A percentile compares a stretch with the other conserved stretches of the same genome.
These are phyloP conservation scores for Calameuta idolon DNA, from an alignment of 2,888 invertebrate genomes.

Conservation along the genomic window DNA sequence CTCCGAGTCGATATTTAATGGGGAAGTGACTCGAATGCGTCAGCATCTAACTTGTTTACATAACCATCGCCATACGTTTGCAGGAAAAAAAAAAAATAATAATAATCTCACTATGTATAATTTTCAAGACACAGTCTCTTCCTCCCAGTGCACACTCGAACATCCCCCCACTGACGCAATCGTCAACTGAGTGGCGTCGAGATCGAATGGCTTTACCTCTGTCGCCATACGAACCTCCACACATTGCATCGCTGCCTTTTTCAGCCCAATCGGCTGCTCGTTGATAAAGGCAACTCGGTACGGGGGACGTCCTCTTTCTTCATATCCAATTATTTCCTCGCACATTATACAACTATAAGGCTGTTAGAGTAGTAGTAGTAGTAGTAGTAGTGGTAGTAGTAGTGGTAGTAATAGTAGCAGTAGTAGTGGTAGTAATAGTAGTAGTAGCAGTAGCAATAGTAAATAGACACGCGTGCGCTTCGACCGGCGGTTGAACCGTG, in stretches of 20 bases:
- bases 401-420: background rate
- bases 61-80: background rate
- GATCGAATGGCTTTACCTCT: conserved; percentile 2
- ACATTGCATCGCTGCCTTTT: background rate
- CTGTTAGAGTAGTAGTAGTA: conserved; percentile 39
- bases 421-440: background rate
- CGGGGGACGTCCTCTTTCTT: conserved; percentile 52
- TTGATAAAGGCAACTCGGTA: conserved; percentile 63
- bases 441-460: conserved; percentile 1
- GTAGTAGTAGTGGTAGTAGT: background rate
- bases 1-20: background rate
- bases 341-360: conserved; percentile 64
- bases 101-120: background rate
- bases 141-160: background rate
- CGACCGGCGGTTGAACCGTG: background rate
- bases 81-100: background rate
- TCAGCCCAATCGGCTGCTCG: conserved; percentile 28
- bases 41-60: background rate
- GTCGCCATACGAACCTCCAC: background rate
- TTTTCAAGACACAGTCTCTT: background rate
- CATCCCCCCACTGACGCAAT: background rate
- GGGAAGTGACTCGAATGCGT: background rate
- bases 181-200: conserved; percentile 11
- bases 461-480: conserved; percentile 24
- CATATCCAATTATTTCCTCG: conserved; percentile 6